phyloP scores from a whole-genome alignment of 1,140 invertebrate species.

The Hylaeus volcanicus region DNA sequence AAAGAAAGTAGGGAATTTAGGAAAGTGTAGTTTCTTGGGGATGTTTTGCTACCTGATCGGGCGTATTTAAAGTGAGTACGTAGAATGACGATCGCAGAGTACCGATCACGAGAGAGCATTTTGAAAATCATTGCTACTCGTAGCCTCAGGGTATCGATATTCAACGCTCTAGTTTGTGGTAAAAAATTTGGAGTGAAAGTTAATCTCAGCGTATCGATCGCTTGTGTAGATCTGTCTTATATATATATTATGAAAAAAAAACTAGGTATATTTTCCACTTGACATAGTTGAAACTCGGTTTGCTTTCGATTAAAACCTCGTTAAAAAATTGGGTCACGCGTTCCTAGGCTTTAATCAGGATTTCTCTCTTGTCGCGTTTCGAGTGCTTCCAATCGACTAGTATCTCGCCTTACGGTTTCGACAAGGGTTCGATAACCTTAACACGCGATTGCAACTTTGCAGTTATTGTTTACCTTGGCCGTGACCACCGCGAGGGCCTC shows the following conservation, averaged over 20 bases:
- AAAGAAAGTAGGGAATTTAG: not conserved
- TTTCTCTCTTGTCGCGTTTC: not conserved
- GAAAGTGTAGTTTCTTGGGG: not conserved
- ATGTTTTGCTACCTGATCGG: too few species aligned
- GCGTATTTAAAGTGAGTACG: not conserved
- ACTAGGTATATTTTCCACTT: too few species aligned
- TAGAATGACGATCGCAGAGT: too few species aligned
- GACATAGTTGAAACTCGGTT: too few species aligned
- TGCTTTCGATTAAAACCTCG: too few species aligned
- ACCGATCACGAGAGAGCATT: too few species aligned
- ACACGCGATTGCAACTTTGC: conserved; percentile 50
- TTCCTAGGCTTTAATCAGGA: too few species aligned
- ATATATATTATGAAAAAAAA: too few species aligned
- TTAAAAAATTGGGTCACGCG: too few species aligned
- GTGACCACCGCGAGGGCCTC: conserved; percentile 57
- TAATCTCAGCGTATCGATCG: not conserved
- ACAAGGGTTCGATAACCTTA: conserved; percentile 19
- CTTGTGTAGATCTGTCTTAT: too few species aligned
- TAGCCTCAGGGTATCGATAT: not conserved
- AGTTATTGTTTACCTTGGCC: conserved; percentile 59
- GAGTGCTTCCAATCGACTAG: not conserved
- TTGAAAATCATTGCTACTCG: not conserved
- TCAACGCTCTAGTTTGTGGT: not conserved
- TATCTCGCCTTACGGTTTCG: not conserved
- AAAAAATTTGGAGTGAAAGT: conserved; percentile 11